A percentile compares a stretch with the other conserved stretches of the same genome.
Conservation (phyloP, 2,113 vertebrate genomes). For the Empidonax alnorum region DNA sequence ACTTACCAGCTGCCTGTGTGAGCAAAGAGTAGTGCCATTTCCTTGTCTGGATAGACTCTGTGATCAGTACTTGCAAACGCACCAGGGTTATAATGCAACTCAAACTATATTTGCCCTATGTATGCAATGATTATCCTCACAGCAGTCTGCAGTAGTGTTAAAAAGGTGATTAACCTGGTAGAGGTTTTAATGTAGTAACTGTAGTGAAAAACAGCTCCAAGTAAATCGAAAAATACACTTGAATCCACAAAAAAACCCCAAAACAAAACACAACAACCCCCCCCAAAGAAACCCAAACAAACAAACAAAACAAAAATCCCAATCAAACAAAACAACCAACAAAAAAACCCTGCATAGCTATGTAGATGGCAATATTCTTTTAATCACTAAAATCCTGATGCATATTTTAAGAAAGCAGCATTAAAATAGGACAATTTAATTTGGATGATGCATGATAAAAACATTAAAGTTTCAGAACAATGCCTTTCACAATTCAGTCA, state of each 20-base stretch:
- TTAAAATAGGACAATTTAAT: conserved; percentile 60
- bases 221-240: neutral
- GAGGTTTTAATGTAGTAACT: neutral
- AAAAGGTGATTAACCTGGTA: neutral
- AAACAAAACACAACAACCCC: neutral
- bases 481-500: conserved; percentile 36
- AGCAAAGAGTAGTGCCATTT: neutral
- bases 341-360: neutral
- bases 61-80: neutral
- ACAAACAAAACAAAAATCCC: neutral
- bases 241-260: neutral
- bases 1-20: neutral
- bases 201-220: neutral
- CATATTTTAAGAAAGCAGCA: conserved; percentile 41
- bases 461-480: conserved; percentile 44
- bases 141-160: neutral
- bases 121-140: neutral
- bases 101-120: neutral
- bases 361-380: conserved; percentile 7
- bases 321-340: neutral
- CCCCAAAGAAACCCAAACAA: neutral
- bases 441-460: conserved; percentile 34
- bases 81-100: neutral
- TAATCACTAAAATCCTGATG: conserved; percentile 2
- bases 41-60: neutral